Evolutionary conservation across 2,797 vertebrate genomes (phyloP).

Genomic region (Galagoides demidoff): DNA sequence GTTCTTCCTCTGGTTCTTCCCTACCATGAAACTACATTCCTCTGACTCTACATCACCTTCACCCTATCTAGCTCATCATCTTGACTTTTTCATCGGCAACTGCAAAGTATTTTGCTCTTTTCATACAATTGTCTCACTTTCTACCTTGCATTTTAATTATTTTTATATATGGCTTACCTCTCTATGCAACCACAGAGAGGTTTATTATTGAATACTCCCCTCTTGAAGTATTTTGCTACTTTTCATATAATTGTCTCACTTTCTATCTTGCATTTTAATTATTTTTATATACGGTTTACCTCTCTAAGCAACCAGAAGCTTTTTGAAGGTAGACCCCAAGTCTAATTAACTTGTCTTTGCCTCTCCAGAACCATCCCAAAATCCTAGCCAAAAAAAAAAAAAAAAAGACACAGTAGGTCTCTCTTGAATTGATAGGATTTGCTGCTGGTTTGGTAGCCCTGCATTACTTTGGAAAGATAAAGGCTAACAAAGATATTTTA

Average conservation of each 20-base stretch:
- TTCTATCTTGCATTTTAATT: slow-evolving; percentile 2
- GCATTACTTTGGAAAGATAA: background rate
- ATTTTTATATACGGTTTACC: background rate
- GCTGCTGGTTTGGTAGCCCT: background rate
- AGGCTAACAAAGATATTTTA: slow-evolving; percentile 15
- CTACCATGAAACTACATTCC: background rate
- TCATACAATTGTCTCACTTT: background rate
- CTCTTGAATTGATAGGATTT: slow-evolving; percentile 7
- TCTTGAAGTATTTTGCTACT: too few relatives aligned
- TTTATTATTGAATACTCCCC: too few relatives aligned
- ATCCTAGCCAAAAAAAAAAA: background rate
- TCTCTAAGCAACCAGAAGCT: background rate
- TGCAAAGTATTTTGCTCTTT: background rate
- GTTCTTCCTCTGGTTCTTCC: background rate
- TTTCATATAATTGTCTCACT: background rate
- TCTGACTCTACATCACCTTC: background rate
- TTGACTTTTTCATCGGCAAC: background rate
- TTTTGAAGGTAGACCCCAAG: background rate
- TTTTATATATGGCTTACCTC: background rate
- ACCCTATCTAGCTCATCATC: too few relatives aligned
- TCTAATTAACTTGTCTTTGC: background rate
- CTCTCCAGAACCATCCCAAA: background rate
- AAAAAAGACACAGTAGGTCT: background rate
- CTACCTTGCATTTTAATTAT: background rate
- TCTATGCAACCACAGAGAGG: background rate